These are phyloP conservation scores for Heliothis subflexa DNA, from an alignment of 1,140 invertebrate genomes.

Conservation along the genomic window DNA sequence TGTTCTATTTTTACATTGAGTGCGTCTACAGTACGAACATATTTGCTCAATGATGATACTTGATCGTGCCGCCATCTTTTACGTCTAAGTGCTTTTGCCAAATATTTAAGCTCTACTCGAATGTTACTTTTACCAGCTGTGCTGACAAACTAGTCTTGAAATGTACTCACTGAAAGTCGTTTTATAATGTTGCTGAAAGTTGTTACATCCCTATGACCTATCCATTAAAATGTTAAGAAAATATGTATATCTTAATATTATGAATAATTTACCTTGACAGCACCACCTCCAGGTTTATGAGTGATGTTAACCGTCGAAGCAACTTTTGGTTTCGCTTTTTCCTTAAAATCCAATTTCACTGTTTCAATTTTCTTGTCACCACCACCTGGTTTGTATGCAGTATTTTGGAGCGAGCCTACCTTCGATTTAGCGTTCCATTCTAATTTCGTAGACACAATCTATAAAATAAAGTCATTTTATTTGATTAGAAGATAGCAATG, in stretches of 20 bases:
- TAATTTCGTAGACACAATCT: conserved; percentile 94
- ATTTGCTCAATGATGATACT: conserved; percentile 25
- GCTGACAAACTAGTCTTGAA: conserved; percentile 27
- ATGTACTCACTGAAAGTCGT: conserved; percentile 29
- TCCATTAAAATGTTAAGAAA: not conserved
- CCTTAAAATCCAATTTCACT: conserved; percentile 96
- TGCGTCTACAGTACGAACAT: conserved; percentile 37
- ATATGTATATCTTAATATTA: conserved; percentile 8
- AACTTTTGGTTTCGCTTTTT: conserved; percentile 96
- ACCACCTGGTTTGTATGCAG: conserved; percentile 96
- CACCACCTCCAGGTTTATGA: conserved; percentile 95
- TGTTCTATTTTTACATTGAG: conserved; percentile 36
- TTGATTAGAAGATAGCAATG: not conserved
- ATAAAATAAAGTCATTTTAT: conserved; percentile 55
- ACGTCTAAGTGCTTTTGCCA: conserved; percentile 44
- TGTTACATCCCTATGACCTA: conserved; percentile 35
- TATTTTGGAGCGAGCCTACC: conserved; percentile 97
- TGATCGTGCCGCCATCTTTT: conserved; percentile 38
- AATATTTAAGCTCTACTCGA: conserved; percentile 42
- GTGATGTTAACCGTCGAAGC: conserved; percentile 97
- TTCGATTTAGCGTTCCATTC: conserved; percentile 97
- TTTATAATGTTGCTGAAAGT: not conserved
- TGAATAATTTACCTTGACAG: conserved; percentile 91
- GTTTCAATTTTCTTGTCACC: conserved; percentile 97
- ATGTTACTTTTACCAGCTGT: conserved; percentile 42